Conservation (phyloP, 2,113 vertebrate genomes). For the Microcebus ravelobensis region DNA sequence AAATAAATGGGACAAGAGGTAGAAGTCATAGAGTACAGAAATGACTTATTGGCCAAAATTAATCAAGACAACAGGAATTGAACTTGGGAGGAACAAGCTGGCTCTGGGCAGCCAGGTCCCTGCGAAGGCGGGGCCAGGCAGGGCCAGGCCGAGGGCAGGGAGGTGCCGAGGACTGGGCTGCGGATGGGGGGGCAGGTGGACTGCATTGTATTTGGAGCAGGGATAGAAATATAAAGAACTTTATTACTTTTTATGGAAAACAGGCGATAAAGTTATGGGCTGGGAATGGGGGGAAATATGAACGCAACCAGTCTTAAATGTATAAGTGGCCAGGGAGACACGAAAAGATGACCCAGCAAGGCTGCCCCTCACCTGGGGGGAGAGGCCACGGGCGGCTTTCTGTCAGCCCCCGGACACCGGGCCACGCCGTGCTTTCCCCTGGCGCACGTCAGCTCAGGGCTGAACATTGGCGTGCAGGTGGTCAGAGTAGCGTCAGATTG, state of each 20-base stretch:
- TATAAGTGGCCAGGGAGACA: not conserved
- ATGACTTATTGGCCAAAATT: not conserved
- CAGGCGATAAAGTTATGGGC: not conserved
- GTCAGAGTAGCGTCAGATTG: too few relatives aligned
- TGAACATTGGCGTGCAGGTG: fast-evolving
- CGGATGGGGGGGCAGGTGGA: too few relatives aligned
- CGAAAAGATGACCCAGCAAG: not conserved
- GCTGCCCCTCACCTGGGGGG: too few relatives aligned
- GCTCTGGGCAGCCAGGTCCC: not conserved
- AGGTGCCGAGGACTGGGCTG: too few relatives aligned
- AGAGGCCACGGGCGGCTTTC: not conserved
- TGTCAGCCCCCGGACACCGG: not conserved
- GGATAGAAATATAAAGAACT: not conserved
- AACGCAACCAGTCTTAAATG: not conserved
- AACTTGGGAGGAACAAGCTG: not conserved
- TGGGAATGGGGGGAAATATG: not conserved
- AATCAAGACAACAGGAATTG: not conserved
- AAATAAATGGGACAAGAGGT: not conserved
- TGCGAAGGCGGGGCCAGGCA: not conserved
- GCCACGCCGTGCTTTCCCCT: fast-evolving
- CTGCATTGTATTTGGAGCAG: not conserved
- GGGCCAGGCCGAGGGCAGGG: not conserved
- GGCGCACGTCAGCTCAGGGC: not conserved
- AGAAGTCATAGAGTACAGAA: not conserved
- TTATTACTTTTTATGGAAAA: not conserved